A percentile compares a stretch with the other conserved stretches of the same genome.
These are phyloP conservation scores for Gerris lacustris DNA, from an alignment of 2,888 invertebrate species.

Conservation along the genomic window DNA sequence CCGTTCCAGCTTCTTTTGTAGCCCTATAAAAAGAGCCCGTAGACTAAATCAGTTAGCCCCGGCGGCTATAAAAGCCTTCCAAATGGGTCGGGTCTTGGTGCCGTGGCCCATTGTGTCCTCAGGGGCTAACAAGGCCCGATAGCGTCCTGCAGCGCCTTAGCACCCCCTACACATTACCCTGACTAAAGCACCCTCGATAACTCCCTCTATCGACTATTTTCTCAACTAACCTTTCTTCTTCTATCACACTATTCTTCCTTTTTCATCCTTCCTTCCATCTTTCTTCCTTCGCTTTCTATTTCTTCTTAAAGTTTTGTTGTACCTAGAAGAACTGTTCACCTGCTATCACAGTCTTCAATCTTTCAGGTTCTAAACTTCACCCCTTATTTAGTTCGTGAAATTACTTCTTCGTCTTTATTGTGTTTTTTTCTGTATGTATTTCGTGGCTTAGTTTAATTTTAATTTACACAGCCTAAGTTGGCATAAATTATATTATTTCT, in stretches of 20 bases:
- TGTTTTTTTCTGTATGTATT: no score
- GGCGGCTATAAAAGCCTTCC: neutral
- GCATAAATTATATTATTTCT: no score
- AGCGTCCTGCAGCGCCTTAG: neutral
- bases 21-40: neutral
- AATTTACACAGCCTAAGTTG: no score
- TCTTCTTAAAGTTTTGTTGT: no score
- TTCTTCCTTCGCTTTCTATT: no score
- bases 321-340: no score
- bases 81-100: neutral
- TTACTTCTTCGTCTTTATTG: no score
- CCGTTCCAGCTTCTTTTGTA: neutral
- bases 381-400: no score
- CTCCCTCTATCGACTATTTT: constrained; percentile 3
- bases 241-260: neutral
- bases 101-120: neutral
- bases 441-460: no score
- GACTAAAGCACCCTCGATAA: constrained; percentile 1
- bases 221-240: neutral
- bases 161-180: neutral
- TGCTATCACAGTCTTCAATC: no score
- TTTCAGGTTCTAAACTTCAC: no score
- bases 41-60: neutral
- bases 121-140: neutral
- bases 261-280: neutral